These are phyloP conservation scores for Aspidapion aeneum DNA, from an alignment of 2,888 invertebrate genomes.

Conservation along the genomic window DNA sequence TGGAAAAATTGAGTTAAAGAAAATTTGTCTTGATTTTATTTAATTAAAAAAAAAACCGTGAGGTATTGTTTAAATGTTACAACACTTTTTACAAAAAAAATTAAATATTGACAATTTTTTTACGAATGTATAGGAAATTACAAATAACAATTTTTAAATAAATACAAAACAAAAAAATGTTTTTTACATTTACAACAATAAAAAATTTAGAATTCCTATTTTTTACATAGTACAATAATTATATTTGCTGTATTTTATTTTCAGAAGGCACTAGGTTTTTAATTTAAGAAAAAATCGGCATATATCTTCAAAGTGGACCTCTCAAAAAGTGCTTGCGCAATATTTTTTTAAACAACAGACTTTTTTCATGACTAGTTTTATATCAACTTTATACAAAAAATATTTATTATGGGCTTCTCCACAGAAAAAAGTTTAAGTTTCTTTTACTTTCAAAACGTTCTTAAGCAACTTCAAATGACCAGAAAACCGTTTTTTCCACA, in stretches of 20 bases:
- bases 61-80: not conserved
- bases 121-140: not conserved
- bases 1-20: no score
- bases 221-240: constrained; percentile 15
- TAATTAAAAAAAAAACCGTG: no score
- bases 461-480: no score
- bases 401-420: constrained; percentile 7
- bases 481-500: no score
- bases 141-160: not conserved
- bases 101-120: not conserved
- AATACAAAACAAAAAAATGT: not conserved
- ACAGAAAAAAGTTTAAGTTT: no score
- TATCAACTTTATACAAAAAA: constrained; percentile 16
- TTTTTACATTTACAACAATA: not conserved
- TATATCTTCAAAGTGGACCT: constrained; percentile 24
- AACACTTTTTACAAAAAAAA: not conserved
- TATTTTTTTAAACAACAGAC: no score
- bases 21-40: no score
- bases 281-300: constrained; percentile 19
- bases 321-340: constrained; percentile 17
- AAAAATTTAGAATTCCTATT: not conserved
- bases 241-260: constrained; percentile 26
- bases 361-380: constrained; percentile 20
- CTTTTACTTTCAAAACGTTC: no score
- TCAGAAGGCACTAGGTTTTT: constrained; percentile 23